A percentile compares a stretch with the other conserved stretches of the same genome.
Evolutionary conservation across 2,888 invertebrate genomes (phyloP).

Genomic region (Ectemnius cavifrons): DNA sequence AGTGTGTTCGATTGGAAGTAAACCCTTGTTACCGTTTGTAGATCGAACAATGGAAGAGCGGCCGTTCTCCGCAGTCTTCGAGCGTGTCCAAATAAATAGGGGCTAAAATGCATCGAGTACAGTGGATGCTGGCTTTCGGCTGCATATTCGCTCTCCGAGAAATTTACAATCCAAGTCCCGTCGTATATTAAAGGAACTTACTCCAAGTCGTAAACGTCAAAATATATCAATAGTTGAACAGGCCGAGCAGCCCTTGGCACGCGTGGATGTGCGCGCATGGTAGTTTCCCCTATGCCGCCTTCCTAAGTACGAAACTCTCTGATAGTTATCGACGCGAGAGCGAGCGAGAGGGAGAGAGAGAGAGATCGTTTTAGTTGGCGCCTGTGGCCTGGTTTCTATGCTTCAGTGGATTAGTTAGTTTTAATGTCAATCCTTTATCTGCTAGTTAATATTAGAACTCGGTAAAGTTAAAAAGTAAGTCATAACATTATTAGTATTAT

Average conservation of each 20-base stretch:
- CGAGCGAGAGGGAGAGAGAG: slow-evolving; percentile 3
- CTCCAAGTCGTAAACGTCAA: slow-evolving; percentile 73
- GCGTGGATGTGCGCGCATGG: slow-evolving; percentile 14
- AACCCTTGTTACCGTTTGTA: no score
- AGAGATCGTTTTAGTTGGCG: slow-evolving; percentile 48
- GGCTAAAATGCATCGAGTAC: not conserved
- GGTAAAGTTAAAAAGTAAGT: no score
- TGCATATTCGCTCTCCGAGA: slow-evolving; percentile 61
- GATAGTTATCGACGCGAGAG: slow-evolving; percentile 41
- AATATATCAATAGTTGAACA: slow-evolving; percentile 72
- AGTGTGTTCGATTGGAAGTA: no score
- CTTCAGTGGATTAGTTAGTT: slow-evolving; percentile 51
- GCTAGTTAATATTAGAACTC: no score
- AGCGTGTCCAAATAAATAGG: slow-evolving; percentile 35
- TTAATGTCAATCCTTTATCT: slow-evolving; percentile 18
- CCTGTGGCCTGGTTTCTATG: slow-evolving; percentile 53
- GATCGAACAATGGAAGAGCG: slow-evolving; percentile 10
- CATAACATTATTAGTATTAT: no score
- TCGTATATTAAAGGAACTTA: slow-evolving; percentile 72
- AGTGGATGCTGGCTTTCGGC: slow-evolving; percentile 22
- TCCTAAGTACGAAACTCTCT: slow-evolving; percentile 59
- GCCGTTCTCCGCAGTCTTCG: no score
- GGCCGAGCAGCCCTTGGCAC: slow-evolving; percentile 26
- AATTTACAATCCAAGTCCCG: slow-evolving; percentile 70
- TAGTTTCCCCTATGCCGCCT: slow-evolving; percentile 19